Percentiles rank a stretch among this genome's conserved stretches.
phyloP scores from a whole-genome alignment of 2,113 vertebrate species.

The Notothenia rossii region DNA sequence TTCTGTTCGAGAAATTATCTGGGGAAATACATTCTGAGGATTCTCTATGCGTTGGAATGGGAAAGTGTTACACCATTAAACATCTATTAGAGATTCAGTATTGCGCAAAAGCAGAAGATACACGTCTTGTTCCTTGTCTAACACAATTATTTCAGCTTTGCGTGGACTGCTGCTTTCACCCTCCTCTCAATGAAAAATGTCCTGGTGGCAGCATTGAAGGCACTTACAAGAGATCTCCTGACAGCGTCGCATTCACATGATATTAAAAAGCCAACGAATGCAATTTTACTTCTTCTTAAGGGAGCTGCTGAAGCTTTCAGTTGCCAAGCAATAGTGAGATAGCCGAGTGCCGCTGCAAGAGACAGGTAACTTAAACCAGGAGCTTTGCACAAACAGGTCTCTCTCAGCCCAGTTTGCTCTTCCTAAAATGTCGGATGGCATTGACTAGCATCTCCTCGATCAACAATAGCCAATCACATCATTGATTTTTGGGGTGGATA shows the following conservation, averaged over 20 bases:
- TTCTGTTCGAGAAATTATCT: neutral
- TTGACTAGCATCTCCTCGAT: slow-evolving; percentile 3
- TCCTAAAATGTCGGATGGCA: slow-evolving; percentile 14
- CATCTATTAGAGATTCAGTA: neutral
- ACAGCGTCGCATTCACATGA: slow-evolving; percentile 55
- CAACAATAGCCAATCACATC: slow-evolving; percentile 1
- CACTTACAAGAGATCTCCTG: slow-evolving; percentile 43
- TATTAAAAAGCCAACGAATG: slow-evolving; percentile 81
- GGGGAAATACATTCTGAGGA: neutral
- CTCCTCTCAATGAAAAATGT: neutral
- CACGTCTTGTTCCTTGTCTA: neutral
- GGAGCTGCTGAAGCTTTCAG: slow-evolving; percentile 82
- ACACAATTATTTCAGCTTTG: neutral
- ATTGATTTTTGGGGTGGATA: slow-evolving; percentile 12
- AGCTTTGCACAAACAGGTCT: neutral
- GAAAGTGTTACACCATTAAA: neutral
- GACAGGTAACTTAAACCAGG: slow-evolving; percentile 58
- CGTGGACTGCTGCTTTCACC: neutral
- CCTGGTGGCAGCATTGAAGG: neutral
- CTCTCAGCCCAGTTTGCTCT: neutral
- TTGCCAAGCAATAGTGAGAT: slow-evolving; percentile 81
- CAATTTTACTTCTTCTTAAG: slow-evolving; percentile 77
- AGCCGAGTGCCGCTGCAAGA: slow-evolving; percentile 74
- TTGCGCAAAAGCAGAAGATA: neutral
- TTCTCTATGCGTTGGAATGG: neutral